Base-by-base conservation (phyloP, 2,113 vertebrate species). In the Agelaius tricolor region DNA sequence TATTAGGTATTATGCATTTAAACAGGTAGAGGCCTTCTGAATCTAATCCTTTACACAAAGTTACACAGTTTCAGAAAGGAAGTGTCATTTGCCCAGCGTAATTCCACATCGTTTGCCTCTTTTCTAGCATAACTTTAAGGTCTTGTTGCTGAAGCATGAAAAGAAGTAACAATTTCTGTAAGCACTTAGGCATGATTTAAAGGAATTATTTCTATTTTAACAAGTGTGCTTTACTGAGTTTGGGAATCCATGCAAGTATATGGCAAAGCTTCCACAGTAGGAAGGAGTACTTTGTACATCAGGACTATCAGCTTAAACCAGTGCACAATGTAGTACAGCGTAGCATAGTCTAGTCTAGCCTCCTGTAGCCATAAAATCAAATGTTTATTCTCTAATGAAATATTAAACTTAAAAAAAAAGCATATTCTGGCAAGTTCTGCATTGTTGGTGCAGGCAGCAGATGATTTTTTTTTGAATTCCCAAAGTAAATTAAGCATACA, bases 71-170 rank as follows among this genome's bases (percentile, higher is more conserved):
- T 82, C 46, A 66, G 28, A 78, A 62, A 41, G 5, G 10, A 92
- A 62, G 2, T 15, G 22, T 27, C 11, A 10, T 82, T 78, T 85
- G 6, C 4, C 7, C 11, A 54, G 15, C 6, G 43, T 46, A 59
- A n/a, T 58, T 46, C 11, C 15, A 26, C 1, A 0, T 11, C 9
- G 2, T 23, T 87, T 18, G 1, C 15, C 4, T 66, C 5, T 41
- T 66, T 66, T 71, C 61, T 75, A 63, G 23, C 2, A 6, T 49
- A 37, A 27, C 8, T 75, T 52, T 71, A 17, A 75, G 83, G 10
- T 22, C 14, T 58, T 71, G 5, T 5, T 49, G 19, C 9, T 41
- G 57, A 66, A 44, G 3, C 13, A 37, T 23, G 35, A 91, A 46
- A 89, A 65, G 27, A 82, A 75, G 31, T 33, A 74, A 49, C 15